phyloP scores from a whole-genome alignment of 2,113 vertebrate species.

The Pantherophis guttatus region DNA sequence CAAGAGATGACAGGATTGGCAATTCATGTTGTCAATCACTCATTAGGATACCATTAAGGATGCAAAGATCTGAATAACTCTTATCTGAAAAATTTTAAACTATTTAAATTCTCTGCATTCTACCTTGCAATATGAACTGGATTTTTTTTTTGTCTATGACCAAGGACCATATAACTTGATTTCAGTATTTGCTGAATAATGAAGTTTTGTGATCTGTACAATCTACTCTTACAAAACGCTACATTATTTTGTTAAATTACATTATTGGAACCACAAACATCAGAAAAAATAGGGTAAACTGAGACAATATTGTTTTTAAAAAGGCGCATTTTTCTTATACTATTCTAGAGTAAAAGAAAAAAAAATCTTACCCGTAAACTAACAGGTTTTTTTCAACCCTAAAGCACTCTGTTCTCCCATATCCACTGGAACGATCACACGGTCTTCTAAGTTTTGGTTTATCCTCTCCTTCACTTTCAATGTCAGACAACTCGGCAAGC shows the following conservation, averaged over 20 bases:
- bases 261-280: background rate
- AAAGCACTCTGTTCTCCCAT: constrained; percentile 96
- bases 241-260: background rate
- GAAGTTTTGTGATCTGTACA: background rate
- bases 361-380: constrained; percentile 86
- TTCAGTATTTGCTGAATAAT: background rate
- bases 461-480: constrained; percentile 90
- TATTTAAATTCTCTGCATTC: background rate
- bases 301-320: background rate
- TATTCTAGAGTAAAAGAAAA: background rate
- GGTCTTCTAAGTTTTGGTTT: constrained; percentile 91
- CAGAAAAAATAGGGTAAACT: background rate
- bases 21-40: background rate
- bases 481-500: constrained; percentile 91
- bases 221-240: background rate
- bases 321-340: accelerated
- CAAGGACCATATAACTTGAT: background rate
- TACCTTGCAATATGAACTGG: background rate
- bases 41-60: background rate
- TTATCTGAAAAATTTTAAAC: background rate
- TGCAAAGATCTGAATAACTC: background rate
- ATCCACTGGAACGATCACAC: constrained; percentile 87
- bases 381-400: constrained; percentile 96
- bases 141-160: background rate
- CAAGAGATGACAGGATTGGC: background rate